Base-by-base conservation (phyloP, 2,888 invertebrate species). In the Bedellia somnulentella region DNA sequence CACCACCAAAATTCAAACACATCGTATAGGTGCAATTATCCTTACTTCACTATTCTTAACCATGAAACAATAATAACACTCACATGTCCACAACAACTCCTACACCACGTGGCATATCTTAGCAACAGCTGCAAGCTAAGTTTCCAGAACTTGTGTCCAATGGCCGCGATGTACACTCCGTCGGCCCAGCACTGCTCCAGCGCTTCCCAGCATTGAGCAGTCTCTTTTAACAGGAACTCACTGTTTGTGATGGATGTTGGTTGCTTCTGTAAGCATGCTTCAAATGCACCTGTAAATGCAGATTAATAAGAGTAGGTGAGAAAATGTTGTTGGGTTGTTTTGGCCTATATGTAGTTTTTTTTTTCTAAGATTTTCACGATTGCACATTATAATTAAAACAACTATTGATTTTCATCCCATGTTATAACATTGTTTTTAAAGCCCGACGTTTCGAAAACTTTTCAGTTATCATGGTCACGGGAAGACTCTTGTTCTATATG, bases 131-230 rank as follows among this genome's bases (percentile, higher is more conserved):
- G 90, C 36, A 96, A 71, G 12, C 86, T 87, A 5, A 96, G 78
- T 61, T 93, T 95, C 83, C 92, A 91, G 66, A 96, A 93, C 52
- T 89, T 87, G 49, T 87, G 86, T 31, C 83, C 83, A 1, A 92
- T 70, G 33, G 90, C 86, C 14, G 82, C 75, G 29, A 97, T 80
- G 57, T 85, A 95, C 5, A 94, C 80, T 16, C 87, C 86, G 11
- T 86, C 80, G 2, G 82, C 73, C 88, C 94, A 96, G 54, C 92
- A 89, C 25, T 60, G 55, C 18, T 59, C 54, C 10, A 76, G 38
- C 3, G 71, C 58, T 25, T 51, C 54, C 79, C 79, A 80, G 41
- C 80, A 73, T 27, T 50, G 59, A 25, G 58, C 38, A n/a, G 75
- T 75, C 35, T 78, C 66, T 43, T 57, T 68, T 31, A 81, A 49